A percentile compares a stretch with the other conserved stretches of the same genome.
Evolutionary conservation across 1,140 invertebrate genomes (phyloP).

Genomic region (Aphaenogaster ashmeadi): DNA sequence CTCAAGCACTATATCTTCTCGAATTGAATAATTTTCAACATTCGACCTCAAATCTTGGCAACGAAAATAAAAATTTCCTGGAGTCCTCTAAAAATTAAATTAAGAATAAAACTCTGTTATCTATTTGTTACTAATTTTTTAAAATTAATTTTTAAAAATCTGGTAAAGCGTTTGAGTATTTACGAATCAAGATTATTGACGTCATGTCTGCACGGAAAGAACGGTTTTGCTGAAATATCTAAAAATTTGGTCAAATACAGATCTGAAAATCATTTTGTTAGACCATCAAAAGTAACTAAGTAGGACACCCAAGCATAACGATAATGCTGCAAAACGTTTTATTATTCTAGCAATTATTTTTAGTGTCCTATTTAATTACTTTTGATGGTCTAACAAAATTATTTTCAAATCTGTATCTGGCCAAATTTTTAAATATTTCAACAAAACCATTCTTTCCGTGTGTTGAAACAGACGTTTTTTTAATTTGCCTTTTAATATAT

Average conservation of each 20-base stretch:
- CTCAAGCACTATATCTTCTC: not conserved
- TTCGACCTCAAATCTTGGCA: not conserved
- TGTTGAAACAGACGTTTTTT: not conserved
- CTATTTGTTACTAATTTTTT: not conserved
- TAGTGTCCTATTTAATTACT: too few species aligned
- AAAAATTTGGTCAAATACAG: too few species aligned
- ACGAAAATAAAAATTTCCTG: not conserved
- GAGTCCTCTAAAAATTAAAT: not conserved
- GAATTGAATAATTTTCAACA: not conserved
- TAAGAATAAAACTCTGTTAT: not conserved
- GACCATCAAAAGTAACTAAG: too few species aligned
- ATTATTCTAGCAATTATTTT: too few species aligned
- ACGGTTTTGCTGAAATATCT: too few species aligned
- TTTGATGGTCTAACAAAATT: too few species aligned
- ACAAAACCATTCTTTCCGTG: too few species aligned
- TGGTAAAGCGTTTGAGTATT: not conserved
- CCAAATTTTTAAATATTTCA: too few species aligned
- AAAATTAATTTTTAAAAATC: not conserved
- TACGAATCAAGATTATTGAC: not conserved
- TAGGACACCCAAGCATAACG: too few species aligned
- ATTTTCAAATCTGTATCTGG: too few species aligned
- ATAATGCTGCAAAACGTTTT: too few species aligned
- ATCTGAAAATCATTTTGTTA: too few species aligned
- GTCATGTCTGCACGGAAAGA: not conserved
- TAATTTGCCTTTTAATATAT: not conserved